Evolutionary conservation across 2,888 invertebrate genomes (phyloP), one percentile per base, ranked within the genome.

Genomic region (Amphimallon solstitiale): DNA sequence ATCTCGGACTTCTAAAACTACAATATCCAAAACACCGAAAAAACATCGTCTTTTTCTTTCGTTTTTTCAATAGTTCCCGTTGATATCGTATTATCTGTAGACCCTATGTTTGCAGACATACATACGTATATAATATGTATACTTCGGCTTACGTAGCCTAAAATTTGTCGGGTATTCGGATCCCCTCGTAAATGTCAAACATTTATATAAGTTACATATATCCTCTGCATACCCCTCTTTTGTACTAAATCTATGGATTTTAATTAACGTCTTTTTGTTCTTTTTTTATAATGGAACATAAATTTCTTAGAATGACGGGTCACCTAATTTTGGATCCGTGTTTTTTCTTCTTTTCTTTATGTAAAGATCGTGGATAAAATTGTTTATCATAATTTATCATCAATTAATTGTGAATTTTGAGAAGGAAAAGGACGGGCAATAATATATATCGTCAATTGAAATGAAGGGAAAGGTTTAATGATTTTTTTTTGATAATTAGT

Each of bases 211-310:
- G 12, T 12, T 23, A 40, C 56, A 23, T 17, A 23, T 56, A 40
- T 23, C 40, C 12, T n/a, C 17, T 37, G 37, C 40, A 56, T 40
- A 29, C 56, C 43, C 40, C 40, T 51, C 40, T 40, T 15, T 56
- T 40, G 29, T 29, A 56, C 40, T 56, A 56, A 56, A 56, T 56
- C 56, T 56, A 56, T 1, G 29, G 56, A 56, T 56, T 56, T 56
- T 56, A 56, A 56, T 56, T 56, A 56, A 40, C 40, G 40, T 40
- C 43, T 56, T 40, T 23, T 56, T 56, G 40, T 40, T 38, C 43
- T 9, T 29, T 29, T 29, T 29, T 29, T 29, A 29, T 29, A 29
- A 29, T 29, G 56, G 23, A 17, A 14, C 40, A 56, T 43, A 23
- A 56, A 56, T 40, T 56, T 56, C 56, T 40, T 5, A 56, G 56